Conservation (phyloP, 2,888 invertebrate genomes). For the Auanema sp. region DNA sequence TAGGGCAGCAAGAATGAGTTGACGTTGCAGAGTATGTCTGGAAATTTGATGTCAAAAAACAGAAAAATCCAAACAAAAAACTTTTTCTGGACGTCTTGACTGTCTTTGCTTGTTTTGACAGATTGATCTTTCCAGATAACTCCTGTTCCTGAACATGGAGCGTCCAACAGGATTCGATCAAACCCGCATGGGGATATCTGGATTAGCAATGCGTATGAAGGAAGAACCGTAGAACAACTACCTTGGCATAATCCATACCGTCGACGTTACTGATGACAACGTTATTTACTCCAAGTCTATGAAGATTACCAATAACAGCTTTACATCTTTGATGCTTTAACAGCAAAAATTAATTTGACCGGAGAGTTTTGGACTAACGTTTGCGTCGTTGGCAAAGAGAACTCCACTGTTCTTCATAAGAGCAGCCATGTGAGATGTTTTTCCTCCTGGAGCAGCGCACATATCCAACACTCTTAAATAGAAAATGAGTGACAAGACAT, state of each 20-base stretch:
- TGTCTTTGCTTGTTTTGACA: slow-evolving; percentile 83
- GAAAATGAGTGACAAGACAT: not conserved
- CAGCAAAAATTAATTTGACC: slow-evolving; percentile 17
- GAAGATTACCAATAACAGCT: slow-evolving; percentile 85
- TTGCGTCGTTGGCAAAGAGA: slow-evolving; percentile 92
- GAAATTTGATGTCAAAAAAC: not conserved
- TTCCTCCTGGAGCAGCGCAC: slow-evolving; percentile 97
- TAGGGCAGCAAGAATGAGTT: slow-evolving; percentile 90
- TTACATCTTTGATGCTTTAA: slow-evolving; percentile 55
- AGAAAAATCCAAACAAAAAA: slow-evolving; percentile 1
- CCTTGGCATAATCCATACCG: slow-evolving; percentile 80
- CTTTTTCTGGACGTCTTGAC: slow-evolving; percentile 48
- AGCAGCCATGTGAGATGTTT: slow-evolving; percentile 93
- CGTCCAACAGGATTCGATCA: slow-evolving; percentile 91
- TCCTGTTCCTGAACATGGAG: slow-evolving; percentile 97
- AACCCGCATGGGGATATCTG: slow-evolving; percentile 71
- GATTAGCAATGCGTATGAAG: too few species aligned
- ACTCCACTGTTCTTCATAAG: slow-evolving; percentile 92
- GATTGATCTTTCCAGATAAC: slow-evolving; percentile 95
- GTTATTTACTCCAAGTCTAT: slow-evolving; percentile 92
- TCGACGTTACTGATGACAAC: slow-evolving; percentile 85
- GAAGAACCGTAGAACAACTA: too few species aligned
- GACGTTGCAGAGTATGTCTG: slow-evolving; percentile 79
- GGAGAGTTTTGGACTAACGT: slow-evolving; percentile 66
- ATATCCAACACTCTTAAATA: slow-evolving; percentile 78